phyloP scores from a whole-genome alignment of 1,140 invertebrate species.

The Drosophila nebulosa region DNA sequence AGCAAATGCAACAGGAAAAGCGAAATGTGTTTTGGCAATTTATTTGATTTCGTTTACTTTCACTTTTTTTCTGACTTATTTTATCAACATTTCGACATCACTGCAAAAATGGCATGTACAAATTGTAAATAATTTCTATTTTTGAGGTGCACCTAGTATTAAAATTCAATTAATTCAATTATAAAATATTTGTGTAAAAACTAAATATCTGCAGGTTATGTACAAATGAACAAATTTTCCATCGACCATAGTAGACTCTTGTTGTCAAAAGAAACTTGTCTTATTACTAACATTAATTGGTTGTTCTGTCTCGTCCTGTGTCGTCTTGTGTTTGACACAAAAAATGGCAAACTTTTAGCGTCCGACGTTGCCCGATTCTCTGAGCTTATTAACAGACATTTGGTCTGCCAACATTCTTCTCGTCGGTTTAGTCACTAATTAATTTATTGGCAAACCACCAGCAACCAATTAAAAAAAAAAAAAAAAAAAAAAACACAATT shows the following conservation, averaged over 20 bases:
- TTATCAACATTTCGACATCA: constrained; percentile 3
- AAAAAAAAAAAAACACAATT: not conserved
- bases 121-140: constrained; percentile 21
- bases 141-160: constrained; percentile 27
- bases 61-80: not conserved
- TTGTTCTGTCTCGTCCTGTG: too few relatives aligned
- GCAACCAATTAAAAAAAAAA: too few relatives aligned
- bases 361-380: not conserved
- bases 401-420: not conserved
- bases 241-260: too few relatives aligned
- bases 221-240: too few relatives aligned
- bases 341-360: not conserved
- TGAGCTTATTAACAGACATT: not conserved
- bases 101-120: constrained; percentile 11
- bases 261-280: too few relatives aligned
- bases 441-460: not conserved
- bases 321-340: not conserved
- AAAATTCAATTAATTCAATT: constrained; percentile 25
- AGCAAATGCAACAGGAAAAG: constrained; percentile 1
- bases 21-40: constrained; percentile 33
- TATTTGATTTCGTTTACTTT: constrained; percentile 22
- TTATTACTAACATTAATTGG: not conserved
- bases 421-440: not conserved
- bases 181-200: not conserved
- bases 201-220: not conserved